A percentile compares a stretch with the other conserved stretches of the same genome.
Conservation (phyloP, 2,797 vertebrate species). For the Agapornis canus region DNA sequence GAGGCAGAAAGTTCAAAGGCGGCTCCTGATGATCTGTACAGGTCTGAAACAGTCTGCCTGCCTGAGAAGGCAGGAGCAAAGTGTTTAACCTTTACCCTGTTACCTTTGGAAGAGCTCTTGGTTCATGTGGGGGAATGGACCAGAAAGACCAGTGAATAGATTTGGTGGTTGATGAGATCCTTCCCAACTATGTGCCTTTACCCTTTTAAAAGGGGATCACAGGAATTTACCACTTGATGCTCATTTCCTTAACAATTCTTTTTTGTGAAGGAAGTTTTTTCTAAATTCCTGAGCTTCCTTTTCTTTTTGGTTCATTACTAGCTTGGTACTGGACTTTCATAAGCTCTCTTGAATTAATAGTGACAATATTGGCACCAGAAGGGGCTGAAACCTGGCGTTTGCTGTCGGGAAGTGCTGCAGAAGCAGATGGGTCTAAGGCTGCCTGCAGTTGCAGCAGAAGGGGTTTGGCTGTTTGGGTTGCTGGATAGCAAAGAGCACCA, state of each 20-base stretch:
- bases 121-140: background rate
- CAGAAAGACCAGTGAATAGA: background rate
- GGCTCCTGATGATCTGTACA: background rate
- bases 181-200: background rate
- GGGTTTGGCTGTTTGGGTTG: background rate
- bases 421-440: background rate
- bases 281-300: background rate
- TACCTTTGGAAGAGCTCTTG: background rate
- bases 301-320: background rate
- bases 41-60: background rate
- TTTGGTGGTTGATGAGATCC: background rate
- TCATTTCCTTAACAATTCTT: background rate
- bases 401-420: background rate
- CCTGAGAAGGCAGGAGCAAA: background rate
- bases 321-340: background rate
- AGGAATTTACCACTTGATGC: background rate
- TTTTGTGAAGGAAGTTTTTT: background rate
- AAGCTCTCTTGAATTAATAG: background rate
- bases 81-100: background rate
- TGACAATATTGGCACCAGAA: background rate
- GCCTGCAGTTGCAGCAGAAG: background rate
- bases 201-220: background rate
- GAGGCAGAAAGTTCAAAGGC: background rate
- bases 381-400: background rate
- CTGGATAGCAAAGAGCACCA: background rate